phyloP scores from a whole-genome alignment of 2,888 invertebrate genomes.

The Caenorhabditis sp. region DNA sequence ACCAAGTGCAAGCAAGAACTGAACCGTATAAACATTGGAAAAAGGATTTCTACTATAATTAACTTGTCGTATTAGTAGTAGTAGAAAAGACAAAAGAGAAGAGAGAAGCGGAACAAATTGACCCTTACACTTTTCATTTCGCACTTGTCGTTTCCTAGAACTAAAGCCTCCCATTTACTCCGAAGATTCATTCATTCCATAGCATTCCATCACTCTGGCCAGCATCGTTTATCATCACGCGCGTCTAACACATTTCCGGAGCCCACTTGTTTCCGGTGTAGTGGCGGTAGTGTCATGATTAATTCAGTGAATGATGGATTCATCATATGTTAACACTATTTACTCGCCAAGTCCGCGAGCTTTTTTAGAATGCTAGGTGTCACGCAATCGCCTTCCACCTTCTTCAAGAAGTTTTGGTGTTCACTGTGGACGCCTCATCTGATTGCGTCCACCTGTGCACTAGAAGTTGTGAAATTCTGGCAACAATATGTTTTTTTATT shows the following conservation, averaged over 20 bases:
- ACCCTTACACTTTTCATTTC: background rate
- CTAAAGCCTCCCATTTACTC: too few species aligned
- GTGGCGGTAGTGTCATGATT: slow-evolving; percentile 2
- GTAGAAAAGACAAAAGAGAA: too few species aligned
- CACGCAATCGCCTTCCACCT: slow-evolving; percentile 10
- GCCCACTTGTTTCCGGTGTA: background rate
- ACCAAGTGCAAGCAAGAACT: too few species aligned
- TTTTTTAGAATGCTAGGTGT: background rate
- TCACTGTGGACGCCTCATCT: background rate
- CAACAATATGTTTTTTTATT: background rate
- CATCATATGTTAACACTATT: slow-evolving; percentile 12
- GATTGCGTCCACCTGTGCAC: background rate
- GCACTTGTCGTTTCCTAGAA: background rate
- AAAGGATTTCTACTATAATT: background rate
- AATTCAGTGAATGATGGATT: background rate
- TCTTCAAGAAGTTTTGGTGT: background rate
- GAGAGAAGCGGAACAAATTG: background rate
- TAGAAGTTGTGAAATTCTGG: too few species aligned
- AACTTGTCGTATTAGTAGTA: too few species aligned
- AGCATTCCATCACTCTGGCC: too few species aligned
- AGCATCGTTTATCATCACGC: background rate
- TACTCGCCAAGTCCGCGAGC: too few species aligned
- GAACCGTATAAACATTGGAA: slow-evolving; percentile 3
- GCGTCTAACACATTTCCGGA: slow-evolving; percentile 1
- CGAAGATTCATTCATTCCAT: too few species aligned